A percentile compares a stretch with the other conserved stretches of the same genome.
These are phyloP conservation scores for Cheilosia scutellata DNA, from an alignment of 2,888 invertebrate genomes.

Conservation along the genomic window DNA sequence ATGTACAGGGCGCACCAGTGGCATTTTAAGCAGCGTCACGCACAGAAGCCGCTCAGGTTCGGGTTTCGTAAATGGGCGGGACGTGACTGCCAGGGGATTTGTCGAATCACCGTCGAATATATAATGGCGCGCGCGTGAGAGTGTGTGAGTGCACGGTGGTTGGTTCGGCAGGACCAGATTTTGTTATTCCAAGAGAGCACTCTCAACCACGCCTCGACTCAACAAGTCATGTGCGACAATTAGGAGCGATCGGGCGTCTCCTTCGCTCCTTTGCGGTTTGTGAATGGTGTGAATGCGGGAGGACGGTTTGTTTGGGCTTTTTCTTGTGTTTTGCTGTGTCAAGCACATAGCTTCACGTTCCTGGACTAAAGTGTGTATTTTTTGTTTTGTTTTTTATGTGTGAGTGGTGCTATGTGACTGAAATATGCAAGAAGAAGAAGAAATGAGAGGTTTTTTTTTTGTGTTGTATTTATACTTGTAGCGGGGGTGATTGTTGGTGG, in stretches of 20 bases:
- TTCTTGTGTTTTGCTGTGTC: constrained; percentile 56
- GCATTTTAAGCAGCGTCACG: constrained; percentile 85
- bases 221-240: constrained; percentile 76
- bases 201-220: constrained; percentile 76
- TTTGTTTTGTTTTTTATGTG: constrained; percentile 73
- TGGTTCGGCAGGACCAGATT: constrained; percentile 67
- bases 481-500: constrained; percentile 66
- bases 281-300: constrained; percentile 79
- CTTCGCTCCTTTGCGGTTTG: constrained; percentile 67
- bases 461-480: not conserved
- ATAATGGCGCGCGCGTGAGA: constrained; percentile 75
- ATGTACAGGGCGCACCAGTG: constrained; percentile 84
- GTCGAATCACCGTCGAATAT: constrained; percentile 78
- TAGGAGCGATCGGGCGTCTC: constrained; percentile 72
- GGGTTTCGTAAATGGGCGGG: constrained; percentile 84
- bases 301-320: constrained; percentile 82
- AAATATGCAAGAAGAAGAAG: constrained; percentile 80
- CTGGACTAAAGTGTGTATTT: constrained; percentile 54
- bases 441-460: constrained; percentile 22
- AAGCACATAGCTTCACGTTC: constrained; percentile 75
- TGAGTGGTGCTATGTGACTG: constrained; percentile 81
- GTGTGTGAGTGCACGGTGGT: constrained; percentile 65
- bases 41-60: constrained; percentile 80
- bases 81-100: constrained; percentile 83
- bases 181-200: constrained; percentile 69